These are phyloP conservation scores for Diceros bicornis DNA, from an alignment of 2,797 vertebrate species.

Conservation along the genomic window DNA sequence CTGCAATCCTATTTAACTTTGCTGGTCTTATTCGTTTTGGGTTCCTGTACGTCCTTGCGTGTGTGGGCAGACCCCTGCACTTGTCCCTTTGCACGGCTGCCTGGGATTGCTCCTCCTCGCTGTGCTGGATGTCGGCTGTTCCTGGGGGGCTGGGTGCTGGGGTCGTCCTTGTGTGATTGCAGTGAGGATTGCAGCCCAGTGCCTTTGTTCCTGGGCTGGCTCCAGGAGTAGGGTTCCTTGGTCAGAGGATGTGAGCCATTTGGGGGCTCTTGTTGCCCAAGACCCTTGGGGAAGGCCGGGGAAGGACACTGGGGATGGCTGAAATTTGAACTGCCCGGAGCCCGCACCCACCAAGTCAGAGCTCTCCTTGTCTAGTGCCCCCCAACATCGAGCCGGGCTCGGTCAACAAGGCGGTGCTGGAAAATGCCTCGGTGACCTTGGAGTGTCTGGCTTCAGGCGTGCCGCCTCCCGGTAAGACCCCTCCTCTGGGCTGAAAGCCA, in stretches of 20 bases:
- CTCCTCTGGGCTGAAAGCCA: background rate
- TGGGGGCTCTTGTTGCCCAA: background rate
- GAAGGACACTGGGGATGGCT: background rate
- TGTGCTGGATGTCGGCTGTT: rapidly evolving
- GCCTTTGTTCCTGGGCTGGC: background rate
- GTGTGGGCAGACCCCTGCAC: background rate
- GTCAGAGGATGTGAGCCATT: rapidly evolving
- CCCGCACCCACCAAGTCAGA: rapidly evolving
- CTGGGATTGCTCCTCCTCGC: background rate
- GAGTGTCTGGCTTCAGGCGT: slow-evolving; percentile 89
- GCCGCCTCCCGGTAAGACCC: slow-evolving; percentile 86
- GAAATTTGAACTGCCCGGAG: background rate
- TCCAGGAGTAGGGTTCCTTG: background rate
- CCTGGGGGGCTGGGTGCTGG: rapidly evolving
- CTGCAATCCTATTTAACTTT: background rate
- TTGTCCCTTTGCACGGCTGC: rapidly evolving
- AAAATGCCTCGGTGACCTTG: slow-evolving; percentile 84
- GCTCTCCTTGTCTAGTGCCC: slow-evolving; percentile 83
- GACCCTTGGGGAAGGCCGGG: background rate
- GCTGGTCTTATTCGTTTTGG: background rate
- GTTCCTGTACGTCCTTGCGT: background rate
- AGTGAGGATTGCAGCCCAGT: rapidly evolving
- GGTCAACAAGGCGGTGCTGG: slow-evolving; percentile 79
- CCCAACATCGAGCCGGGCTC: slow-evolving; percentile 87
- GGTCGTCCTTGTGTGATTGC: background rate